Evolutionary conservation across 2,888 invertebrate species (phyloP).

Genomic region (Coelopa pilipes): DNA sequence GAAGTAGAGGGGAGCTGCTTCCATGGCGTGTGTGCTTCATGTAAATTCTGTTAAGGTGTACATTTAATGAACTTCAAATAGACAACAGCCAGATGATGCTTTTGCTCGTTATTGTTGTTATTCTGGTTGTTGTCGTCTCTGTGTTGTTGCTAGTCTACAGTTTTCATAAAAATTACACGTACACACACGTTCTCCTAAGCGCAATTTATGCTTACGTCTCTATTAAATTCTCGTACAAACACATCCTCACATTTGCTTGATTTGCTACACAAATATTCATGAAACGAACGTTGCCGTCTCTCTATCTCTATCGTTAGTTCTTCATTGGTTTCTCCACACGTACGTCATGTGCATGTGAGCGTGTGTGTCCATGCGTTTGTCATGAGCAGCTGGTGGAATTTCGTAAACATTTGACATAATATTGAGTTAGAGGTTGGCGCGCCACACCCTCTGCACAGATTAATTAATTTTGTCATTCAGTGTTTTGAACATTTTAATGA

Average conservation of each 20-base stretch:
- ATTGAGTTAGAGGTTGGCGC: neutral
- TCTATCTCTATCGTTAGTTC: no score
- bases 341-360: neutral
- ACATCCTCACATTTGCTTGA: no score
- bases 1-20: neutral
- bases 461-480: neutral
- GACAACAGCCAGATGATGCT: slow-evolving; percentile 1
- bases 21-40: neutral
- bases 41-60: neutral
- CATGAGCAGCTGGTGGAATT: neutral
- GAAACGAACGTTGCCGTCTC: no score
- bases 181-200: no score
- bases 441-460: neutral
- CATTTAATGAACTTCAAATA: slow-evolving; percentile 1
- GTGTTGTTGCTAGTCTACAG: no score
- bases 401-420: slow-evolving; percentile 1
- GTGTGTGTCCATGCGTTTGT: neutral
- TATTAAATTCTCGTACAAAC: no score
- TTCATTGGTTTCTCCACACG: no score
- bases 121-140: no score
- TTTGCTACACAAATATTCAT: no score
- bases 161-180: no score
- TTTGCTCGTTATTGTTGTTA: no score
- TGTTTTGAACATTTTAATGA: neutral
- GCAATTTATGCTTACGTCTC: no score